Evolutionary conservation across 2,113 vertebrate genomes (phyloP).

Genomic region (Halcyon malimbica): DNA sequence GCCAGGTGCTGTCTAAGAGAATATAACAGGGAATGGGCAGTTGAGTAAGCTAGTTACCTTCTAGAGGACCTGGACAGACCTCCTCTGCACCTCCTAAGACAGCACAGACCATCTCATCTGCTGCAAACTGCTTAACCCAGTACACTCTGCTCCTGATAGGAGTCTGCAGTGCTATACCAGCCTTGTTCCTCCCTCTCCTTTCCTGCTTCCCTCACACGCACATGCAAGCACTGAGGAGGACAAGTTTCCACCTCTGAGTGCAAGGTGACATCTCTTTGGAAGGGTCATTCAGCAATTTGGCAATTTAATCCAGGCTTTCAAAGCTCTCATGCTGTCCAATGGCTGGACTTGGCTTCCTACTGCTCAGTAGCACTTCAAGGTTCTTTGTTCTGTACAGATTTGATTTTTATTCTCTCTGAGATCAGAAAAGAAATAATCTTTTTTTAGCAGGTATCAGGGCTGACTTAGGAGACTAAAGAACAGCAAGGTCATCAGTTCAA

Average conservation of each 20-base stretch:
- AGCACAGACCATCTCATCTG: neutral
- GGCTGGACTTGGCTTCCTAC: slow-evolving; percentile 18
- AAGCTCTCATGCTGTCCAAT: neutral
- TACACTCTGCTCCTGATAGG: neutral
- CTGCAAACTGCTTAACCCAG: neutral
- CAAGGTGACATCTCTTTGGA: slow-evolving; percentile 32
- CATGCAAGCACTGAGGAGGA: neutral
- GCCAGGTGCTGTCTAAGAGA: neutral
- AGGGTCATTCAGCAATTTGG: neutral
- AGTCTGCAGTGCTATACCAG: neutral
- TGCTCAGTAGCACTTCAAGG: neutral
- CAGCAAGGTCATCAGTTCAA: neutral
- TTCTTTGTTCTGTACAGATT: slow-evolving; percentile 18
- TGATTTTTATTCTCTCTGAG: slow-evolving; percentile 18
- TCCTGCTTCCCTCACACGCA: neutral
- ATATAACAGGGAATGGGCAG: neutral
- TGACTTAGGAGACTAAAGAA: neutral
- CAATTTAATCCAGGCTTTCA: slow-evolving; percentile 27
- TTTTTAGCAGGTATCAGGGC: neutral
- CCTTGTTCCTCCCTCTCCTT: neutral
- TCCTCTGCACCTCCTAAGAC: neutral
- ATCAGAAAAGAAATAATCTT: neutral
- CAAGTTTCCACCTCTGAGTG: neutral
- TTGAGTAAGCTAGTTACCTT: neutral
- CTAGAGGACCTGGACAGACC: neutral